A percentile compares a stretch with the other conserved stretches of the same genome.
Conservation (phyloP, 1,140 invertebrate species). For the Branchinecta lindahli region DNA sequence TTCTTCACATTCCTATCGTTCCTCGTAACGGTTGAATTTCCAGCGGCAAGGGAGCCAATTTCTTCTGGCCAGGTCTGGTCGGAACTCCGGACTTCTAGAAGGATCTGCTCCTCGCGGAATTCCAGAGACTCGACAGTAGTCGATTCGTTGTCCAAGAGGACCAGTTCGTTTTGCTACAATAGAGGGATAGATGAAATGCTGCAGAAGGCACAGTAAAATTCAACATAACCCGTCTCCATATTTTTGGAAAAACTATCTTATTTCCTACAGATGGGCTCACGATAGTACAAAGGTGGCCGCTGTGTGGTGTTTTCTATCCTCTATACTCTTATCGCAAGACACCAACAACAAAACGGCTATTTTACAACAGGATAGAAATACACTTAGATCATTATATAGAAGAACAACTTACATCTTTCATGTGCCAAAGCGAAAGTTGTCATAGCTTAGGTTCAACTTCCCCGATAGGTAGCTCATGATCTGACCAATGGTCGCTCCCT, state of each 20-base stretch:
- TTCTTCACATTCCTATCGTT: constrained; percentile 28
- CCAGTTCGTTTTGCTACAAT: constrained; percentile 31
- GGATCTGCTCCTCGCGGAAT: constrained; percentile 52
- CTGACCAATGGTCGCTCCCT: constrained; percentile 56
- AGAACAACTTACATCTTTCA: constrained; percentile 36
- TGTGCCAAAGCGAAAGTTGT: constrained; percentile 61
- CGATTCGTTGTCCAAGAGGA: constrained; percentile 57
- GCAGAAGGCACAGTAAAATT: constrained; percentile 12
- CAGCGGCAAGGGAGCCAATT: constrained; percentile 45
- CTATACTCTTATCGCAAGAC: no score
- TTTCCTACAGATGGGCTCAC: no score
- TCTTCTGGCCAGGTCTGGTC: constrained; percentile 85
- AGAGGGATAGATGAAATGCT: constrained; percentile 11
- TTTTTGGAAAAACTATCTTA: neutral
- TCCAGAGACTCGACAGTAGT: constrained; percentile 49
- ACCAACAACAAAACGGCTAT: no score
- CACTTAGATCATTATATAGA: no score
- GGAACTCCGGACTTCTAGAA: constrained; percentile 64
- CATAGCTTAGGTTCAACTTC: constrained; percentile 47
- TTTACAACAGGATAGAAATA: no score
- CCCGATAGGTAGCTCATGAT: constrained; percentile 57
- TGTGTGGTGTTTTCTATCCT: no score
- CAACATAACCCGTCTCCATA: constrained; percentile 21
- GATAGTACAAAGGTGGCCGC: no score
- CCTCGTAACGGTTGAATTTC: neutral